These are phyloP conservation scores for Gadopsis bispinosus DNA, from an alignment of 2,797 vertebrate species.

Conservation along the genomic window DNA sequence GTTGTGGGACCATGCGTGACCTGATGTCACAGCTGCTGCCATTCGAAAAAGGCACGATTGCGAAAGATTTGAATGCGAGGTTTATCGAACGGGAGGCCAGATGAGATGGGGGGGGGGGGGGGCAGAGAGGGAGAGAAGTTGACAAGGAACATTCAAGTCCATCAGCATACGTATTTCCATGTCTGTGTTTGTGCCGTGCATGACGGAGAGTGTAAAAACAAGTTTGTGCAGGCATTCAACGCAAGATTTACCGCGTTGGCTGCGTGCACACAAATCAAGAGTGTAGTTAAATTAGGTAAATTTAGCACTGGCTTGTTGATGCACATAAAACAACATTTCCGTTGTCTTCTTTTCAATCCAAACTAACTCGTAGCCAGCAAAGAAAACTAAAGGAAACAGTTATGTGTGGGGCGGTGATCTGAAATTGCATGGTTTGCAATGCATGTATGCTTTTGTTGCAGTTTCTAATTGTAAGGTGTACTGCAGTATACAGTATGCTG, in stretches of 20 bases:
- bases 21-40: neutral
- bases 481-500: neutral
- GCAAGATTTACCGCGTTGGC: neutral
- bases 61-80: conserved; percentile 43
- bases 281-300: conserved; percentile 24
- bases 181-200: neutral
- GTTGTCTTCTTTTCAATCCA: conserved; percentile 12
- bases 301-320: conserved; percentile 29
- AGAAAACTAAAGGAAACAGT: conserved; percentile 1
- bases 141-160: neutral
- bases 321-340: conserved; percentile 48
- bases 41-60: conserved; percentile 44
- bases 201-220: conserved; percentile 8
- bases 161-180: neutral
- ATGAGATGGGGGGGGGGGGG: neutral
- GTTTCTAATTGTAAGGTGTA: neutral
- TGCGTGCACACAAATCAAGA: conserved; percentile 26
- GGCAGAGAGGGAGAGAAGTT: neutral
- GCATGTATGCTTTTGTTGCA: neutral
- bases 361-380: conserved; percentile 23
- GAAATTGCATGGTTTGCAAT: too few relatives aligned
- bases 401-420: neutral
- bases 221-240: neutral
- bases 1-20: conserved; percentile 44
- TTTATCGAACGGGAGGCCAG: conserved; percentile 50